Percentiles rank a stretch among this genome's conserved stretches.
Conservation (phyloP, 2,888 invertebrate genomes). For the Ptilodon capucinus region DNA sequence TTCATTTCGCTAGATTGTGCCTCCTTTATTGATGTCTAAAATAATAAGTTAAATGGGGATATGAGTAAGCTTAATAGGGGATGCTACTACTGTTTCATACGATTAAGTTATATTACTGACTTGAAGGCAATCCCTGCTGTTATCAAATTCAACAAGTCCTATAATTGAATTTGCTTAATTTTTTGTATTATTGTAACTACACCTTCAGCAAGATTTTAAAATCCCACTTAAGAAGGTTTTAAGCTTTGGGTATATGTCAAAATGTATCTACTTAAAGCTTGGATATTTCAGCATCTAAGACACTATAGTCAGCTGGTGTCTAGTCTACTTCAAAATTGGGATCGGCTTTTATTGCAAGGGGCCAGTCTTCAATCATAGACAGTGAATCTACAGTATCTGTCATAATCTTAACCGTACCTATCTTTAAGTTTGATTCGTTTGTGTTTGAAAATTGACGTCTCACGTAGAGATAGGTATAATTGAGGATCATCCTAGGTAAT, state of each 20-base stretch:
- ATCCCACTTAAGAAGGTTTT: too few species aligned
- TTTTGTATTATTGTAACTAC: background rate
- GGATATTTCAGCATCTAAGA: slow-evolving; percentile 14
- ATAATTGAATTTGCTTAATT: slow-evolving; percentile 15
- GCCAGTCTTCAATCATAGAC: background rate
- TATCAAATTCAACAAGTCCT: slow-evolving; percentile 13
- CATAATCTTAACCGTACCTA: background rate
- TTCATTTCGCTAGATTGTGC: slow-evolving; percentile 60
- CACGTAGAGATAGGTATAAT: background rate
- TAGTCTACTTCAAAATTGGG: slow-evolving; percentile 13
- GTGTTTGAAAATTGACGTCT: background rate
- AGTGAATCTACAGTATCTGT: background rate
- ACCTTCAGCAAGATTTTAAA: slow-evolving; percentile 2
- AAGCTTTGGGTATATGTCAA: slow-evolving; percentile 1
- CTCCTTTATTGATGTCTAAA: slow-evolving; percentile 71
- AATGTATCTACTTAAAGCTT: slow-evolving; percentile 25
- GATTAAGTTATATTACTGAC: slow-evolving; percentile 2
- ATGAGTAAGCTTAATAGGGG: slow-evolving; percentile 59
- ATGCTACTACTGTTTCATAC: slow-evolving; percentile 17
- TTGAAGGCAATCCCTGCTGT: slow-evolving; percentile 3
- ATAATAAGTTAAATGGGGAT: slow-evolving; percentile 59
- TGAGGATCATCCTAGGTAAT: background rate
- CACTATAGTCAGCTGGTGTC: slow-evolving; percentile 12
- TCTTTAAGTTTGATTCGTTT: background rate
- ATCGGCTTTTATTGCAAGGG: slow-evolving; percentile 18